phyloP scores from a whole-genome alignment of 2,888 invertebrate species.

The Lamproptera curius region DNA sequence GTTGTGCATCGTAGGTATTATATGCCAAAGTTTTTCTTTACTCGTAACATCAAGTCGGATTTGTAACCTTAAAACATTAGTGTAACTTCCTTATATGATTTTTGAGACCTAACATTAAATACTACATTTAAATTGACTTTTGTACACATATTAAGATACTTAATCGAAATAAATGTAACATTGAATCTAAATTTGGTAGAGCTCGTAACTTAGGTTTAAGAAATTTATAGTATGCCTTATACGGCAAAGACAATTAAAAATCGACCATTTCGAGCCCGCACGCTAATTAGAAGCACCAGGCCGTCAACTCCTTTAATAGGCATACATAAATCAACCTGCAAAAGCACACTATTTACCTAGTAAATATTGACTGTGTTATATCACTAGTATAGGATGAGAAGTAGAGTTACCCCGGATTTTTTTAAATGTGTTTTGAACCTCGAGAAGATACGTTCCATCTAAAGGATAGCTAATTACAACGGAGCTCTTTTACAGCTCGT shows the following conservation, averaged over 20 bases:
- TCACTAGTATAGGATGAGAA: constrained; percentile 6
- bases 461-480: constrained; percentile 34
- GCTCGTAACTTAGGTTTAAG: too few relatives aligned
- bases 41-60: too few relatives aligned
- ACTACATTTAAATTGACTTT: too few relatives aligned
- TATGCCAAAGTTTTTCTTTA: too few relatives aligned
- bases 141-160: too few relatives aligned
- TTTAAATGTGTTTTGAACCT: too few relatives aligned
- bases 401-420: background rate
- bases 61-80: too few relatives aligned
- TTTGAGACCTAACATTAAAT: too few relatives aligned
- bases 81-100: too few relatives aligned
- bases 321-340: constrained; percentile 53
- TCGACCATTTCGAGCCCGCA: constrained; percentile 45
- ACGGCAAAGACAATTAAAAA: constrained; percentile 34
- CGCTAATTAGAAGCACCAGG: constrained; percentile 49
- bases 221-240: constrained; percentile 17
- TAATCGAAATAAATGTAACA: too few relatives aligned
- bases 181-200: too few relatives aligned
- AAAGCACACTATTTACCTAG: constrained; percentile 40
- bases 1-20: too few relatives aligned
- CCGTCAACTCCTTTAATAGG: constrained; percentile 43
- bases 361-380: constrained; percentile 52
- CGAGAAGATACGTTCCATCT: constrained; percentile 36
- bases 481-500: constrained; percentile 39